These are phyloP conservation scores for Platynereis dumerilii DNA, from an alignment of 2,888 invertebrate genomes.

Conservation along the genomic window DNA sequence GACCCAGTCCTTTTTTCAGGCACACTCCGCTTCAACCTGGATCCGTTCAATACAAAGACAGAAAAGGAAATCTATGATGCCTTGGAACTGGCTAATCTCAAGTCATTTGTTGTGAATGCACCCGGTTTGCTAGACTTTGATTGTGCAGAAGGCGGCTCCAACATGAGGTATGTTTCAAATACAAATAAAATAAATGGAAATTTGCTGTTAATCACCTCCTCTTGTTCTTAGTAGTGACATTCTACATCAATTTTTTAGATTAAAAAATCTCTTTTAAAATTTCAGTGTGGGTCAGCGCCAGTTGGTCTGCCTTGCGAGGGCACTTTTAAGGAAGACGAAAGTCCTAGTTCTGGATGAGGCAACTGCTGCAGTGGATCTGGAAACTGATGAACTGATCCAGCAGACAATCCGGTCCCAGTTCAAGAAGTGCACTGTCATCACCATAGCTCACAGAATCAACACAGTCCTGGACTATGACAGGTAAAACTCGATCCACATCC, in stretches of 20 bases:
- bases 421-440: slow-evolving; percentile 7
- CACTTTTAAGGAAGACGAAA: slow-evolving; percentile 2
- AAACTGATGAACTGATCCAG: slow-evolving; percentile 6
- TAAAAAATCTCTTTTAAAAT: too few relatives aligned
- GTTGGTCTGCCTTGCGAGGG: slow-evolving; percentile 4
- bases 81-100: slow-evolving; percentile 6
- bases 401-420: not conserved
- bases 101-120: slow-evolving; percentile 9
- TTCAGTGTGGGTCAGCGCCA: slow-evolving; percentile 7
- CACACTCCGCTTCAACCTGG: slow-evolving; percentile 14
- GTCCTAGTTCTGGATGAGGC: slow-evolving; percentile 8
- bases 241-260: too few relatives aligned
- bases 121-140: slow-evolving; percentile 7
- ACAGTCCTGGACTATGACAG: slow-evolving; percentile 8
- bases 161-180: slow-evolving; percentile 17
- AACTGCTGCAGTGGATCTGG: slow-evolving; percentile 3
- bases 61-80: slow-evolving; percentile 12
- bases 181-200: too few relatives aligned
- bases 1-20: slow-evolving; percentile 23
- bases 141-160: slow-evolving; percentile 21
- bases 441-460: slow-evolving; percentile 8
- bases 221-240: too few relatives aligned
- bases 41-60: slow-evolving; percentile 13
- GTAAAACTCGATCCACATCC: too few relatives aligned
- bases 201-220: too few relatives aligned